Evolutionary conservation across 2,113 vertebrate species (phyloP).

Genomic region (Salvelinus alpinus): DNA sequence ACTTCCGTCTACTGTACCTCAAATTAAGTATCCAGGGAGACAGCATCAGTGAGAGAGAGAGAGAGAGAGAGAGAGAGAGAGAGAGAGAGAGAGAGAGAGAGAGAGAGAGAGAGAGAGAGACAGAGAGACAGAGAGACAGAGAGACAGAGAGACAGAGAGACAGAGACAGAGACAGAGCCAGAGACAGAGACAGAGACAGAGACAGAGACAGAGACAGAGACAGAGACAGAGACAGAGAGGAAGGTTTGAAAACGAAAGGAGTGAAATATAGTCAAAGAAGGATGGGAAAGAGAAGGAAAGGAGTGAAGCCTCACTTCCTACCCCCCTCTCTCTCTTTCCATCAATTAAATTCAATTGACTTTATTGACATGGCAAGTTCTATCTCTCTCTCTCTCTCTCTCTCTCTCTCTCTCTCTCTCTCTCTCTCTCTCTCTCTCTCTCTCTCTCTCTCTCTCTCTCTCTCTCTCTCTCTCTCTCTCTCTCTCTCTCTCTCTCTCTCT

Average conservation of each 20-base stretch:
- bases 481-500: no score
- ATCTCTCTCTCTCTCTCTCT: no score
- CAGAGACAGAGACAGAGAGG: slow-evolving; percentile 5
- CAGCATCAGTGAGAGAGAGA: neutral
- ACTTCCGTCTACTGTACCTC: neutral
- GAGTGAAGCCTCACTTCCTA: neutral
- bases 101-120: slow-evolving; percentile 2
- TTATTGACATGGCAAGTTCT: no score
- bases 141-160: no score
- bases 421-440: no score
- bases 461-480: no score
- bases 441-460: no score
- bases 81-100: slow-evolving; percentile 12
- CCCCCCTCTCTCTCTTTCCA: no score
- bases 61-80: neutral
- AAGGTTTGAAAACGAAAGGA: no score
- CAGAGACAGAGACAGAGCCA: no score
- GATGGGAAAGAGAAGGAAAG: neutral
- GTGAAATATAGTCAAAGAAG: neutral
- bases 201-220: neutral
- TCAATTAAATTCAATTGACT: no score
- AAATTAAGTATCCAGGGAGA: neutral
- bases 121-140: neutral
- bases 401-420: no score
- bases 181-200: neutral